Evolutionary conservation across 2,888 invertebrate genomes (phyloP).

Genomic region (Keiferia lycopersicella): DNA sequence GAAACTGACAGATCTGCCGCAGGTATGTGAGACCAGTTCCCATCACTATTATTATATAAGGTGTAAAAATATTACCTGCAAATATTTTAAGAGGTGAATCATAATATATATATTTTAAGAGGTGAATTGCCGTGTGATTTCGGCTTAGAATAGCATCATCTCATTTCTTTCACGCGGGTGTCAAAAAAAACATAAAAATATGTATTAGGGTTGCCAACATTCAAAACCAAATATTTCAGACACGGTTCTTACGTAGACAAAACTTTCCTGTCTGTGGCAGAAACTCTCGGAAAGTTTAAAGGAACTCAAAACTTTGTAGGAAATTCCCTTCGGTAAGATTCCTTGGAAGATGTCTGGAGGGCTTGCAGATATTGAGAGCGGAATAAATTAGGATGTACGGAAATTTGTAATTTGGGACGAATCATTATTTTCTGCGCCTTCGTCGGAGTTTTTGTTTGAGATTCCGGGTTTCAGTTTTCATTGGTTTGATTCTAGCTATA

Average conservation of each 20-base stretch:
- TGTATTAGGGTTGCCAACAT: background rate
- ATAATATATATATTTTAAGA: too few relatives aligned
- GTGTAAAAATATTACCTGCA: too few relatives aligned
- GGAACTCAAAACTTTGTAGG: conserved; percentile 10
- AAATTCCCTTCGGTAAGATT: background rate
- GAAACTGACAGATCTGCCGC: background rate
- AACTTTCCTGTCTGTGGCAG: conserved; percentile 1
- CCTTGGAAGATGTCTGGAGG: conserved; percentile 5
- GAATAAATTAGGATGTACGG: conserved; percentile 7
- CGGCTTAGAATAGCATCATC: too few relatives aligned
- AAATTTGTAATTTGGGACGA: background rate
- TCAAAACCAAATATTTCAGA: background rate
- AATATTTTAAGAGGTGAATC: too few relatives aligned
- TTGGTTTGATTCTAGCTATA: too few relatives aligned
- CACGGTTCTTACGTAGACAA: background rate
- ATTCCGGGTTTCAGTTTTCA: background rate
- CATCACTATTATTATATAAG: too few relatives aligned
- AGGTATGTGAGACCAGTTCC: background rate
- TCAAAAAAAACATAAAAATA: background rate
- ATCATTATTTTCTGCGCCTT: background rate
- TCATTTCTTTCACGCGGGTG: too few relatives aligned
- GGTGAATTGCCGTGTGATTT: too few relatives aligned
- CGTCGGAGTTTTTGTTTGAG: background rate
- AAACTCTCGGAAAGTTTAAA: conserved; percentile 3
- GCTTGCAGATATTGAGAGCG: background rate